Percentiles rank a stretch among this genome's conserved stretches.
Conservation (phyloP, 2,888 invertebrate species). For the Caenorhabditis sp. region DNA sequence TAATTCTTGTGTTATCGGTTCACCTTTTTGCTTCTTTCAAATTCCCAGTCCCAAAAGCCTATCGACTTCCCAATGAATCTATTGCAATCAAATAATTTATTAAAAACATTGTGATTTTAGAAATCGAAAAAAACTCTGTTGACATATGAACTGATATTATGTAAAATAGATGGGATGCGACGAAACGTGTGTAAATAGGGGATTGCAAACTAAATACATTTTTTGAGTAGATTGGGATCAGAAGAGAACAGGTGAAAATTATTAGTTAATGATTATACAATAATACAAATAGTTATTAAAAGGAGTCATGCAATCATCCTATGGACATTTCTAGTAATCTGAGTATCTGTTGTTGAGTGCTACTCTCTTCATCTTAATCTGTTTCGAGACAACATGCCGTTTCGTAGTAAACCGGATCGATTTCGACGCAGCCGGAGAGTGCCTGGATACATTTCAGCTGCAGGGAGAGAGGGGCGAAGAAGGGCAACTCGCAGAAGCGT, state of each 20-base stretch:
- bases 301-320: neutral
- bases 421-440: constrained; percentile 10
- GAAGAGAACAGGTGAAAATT: neutral
- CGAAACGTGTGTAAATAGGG: neutral
- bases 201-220: constrained; percentile 19
- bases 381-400: neutral
- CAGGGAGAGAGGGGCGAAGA: constrained; percentile 38
- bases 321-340: neutral
- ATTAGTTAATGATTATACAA: neutral
- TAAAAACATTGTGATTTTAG: neutral
- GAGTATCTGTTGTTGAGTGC: neutral
- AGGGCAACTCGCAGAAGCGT: constrained; percentile 44
- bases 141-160: constrained; percentile 2
- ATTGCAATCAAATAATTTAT: constrained; percentile 9
- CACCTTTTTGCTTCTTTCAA: constrained; percentile 15
- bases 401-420: constrained; percentile 20
- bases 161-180: neutral
- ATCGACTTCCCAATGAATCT: neutral
- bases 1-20: constrained; percentile 12
- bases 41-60: neutral
- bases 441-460: constrained; percentile 42
- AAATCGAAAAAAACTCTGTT: neutral
- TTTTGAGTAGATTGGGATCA: neutral
- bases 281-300: constrained; percentile 30
- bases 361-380: neutral